Percentiles rank a stretch among this genome's conserved stretches.
Evolutionary conservation across 1,140 invertebrate species (phyloP).

Genomic region (Aphelenchoides fujianensis): DNA sequence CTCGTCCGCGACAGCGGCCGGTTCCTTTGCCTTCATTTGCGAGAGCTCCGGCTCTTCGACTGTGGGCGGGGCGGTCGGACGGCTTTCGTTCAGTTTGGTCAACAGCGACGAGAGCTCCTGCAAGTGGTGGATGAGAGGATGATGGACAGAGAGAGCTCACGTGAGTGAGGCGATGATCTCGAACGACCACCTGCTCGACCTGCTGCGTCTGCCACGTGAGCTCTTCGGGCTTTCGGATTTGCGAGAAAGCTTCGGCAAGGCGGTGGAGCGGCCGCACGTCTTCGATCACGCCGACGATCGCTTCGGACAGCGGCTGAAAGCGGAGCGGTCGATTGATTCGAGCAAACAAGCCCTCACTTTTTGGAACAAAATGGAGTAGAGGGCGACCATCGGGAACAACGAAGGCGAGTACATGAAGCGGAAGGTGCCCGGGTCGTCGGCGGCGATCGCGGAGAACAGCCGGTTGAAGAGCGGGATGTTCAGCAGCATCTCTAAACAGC

Average conservation of each 20-base stretch:
- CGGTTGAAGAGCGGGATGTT: not conserved
- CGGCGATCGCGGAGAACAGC: slow-evolving; percentile 26
- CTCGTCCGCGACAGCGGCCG: not conserved
- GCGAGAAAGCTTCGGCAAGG: slow-evolving; percentile 35
- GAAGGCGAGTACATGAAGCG: slow-evolving; percentile 13
- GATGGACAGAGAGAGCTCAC: not conserved
- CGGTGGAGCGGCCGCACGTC: slow-evolving; percentile 32
- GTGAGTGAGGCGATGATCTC: not conserved
- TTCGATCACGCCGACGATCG: slow-evolving; percentile 31
- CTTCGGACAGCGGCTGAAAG: slow-evolving; percentile 22
- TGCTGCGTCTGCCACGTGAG: not conserved
- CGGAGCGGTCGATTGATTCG: slow-evolving; percentile 20
- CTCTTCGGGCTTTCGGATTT: slow-evolving; percentile 1
- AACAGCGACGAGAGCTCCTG: not conserved
- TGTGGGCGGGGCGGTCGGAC: not conserved
- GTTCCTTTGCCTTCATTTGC: too few relatives aligned
- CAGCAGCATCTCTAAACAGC: slow-evolving; percentile 24
- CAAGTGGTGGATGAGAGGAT: too few relatives aligned
- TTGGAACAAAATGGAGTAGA: slow-evolving; percentile 19
- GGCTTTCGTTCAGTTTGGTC: not conserved
- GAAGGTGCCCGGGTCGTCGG: slow-evolving; percentile 16
- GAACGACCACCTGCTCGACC: not conserved
- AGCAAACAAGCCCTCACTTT: slow-evolving; percentile 19
- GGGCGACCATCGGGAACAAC: slow-evolving; percentile 26
- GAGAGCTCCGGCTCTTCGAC: too few relatives aligned